Evolutionary conservation across 92 coral and sea anemone species (phyloP), one percentile per base, ranked within the genome.

Genomic region (Blastomussa wellsi): DNA sequence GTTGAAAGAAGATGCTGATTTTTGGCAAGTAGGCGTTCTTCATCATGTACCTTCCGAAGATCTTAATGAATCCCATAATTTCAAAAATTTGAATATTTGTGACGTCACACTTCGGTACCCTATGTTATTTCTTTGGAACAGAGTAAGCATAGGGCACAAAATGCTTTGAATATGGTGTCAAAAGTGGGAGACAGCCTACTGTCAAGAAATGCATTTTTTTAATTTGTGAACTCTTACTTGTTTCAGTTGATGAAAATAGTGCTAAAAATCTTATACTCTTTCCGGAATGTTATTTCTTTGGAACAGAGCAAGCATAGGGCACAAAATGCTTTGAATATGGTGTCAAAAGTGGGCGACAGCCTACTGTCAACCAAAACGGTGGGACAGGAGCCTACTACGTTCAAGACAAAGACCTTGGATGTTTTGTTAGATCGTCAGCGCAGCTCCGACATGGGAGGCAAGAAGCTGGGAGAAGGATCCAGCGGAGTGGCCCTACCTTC

Each of bases 361-460:
- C 88, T 92, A 64, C 77, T 94, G 59, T 84, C 95, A 22, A 95
- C 95, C 12, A 95, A 93, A 88, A 83, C 86, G 10, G 90, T 90
- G 17, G 95, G 96, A 19, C 95, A 91, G 72, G 75, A 88, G 51
- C 98, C 97, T 64, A 90, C 87, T n/a, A 86, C 77, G 22, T 88
- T 94, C 86, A 94, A 94, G 74, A 94, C 98, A 38, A 94, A 88
- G 70, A 83, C 91, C 36, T 51, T 94, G 60, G 94, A 86, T 7
- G 52, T 94, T 73, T 71, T 94, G 31, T 55, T 94, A 86, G 98
- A 94, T 87, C 91, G 98, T 39, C 98, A 94, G 76, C 72, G 75
- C 62, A 91, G 95, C 59, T 85, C 95, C 20, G 91, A 94, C 72
- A 94, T 94, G 95, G 95, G 98, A 47, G 91, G 92, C 52, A 94